These are phyloP conservation scores for Harpalus rubripes DNA, from an alignment of 2,888 invertebrate species.

Conservation along the genomic window DNA sequence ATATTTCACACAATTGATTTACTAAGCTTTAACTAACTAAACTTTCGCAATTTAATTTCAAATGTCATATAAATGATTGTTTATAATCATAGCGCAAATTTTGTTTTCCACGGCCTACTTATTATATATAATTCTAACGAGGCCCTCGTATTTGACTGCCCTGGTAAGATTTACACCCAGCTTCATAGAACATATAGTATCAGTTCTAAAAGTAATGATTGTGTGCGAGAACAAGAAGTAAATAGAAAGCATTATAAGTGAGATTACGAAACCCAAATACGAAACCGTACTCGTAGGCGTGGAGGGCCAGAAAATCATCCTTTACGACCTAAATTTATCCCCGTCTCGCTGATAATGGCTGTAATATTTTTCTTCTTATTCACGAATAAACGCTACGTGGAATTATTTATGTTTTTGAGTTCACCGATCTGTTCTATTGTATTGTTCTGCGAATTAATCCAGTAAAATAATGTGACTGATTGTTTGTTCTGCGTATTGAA, in stretches of 20 bases:
- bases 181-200: neutral
- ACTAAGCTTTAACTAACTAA: no score
- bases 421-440: neutral
- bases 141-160: no score
- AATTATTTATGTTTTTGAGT: constrained; percentile 18
- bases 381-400: constrained; percentile 4
- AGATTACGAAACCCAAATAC: neutral
- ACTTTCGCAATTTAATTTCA: no score
- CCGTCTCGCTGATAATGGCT: neutral
- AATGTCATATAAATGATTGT: no score
- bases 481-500: neutral
- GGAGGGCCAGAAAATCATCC: neutral
- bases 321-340: neutral
- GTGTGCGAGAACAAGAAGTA: neutral
- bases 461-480: constrained; percentile 9
- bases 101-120: no score
- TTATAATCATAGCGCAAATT: no score
- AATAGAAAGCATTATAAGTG: neutral
- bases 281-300: neutral
- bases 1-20: no score
- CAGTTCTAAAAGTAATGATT: neutral
- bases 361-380: constrained; percentile 17
- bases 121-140: no score
- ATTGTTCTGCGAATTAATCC: constrained; percentile 1
- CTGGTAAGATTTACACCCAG: no score